Evolutionary conservation across 2,797 vertebrate species (phyloP), one percentile per base, ranked within the genome.

Genomic region (Hypotaenidia okinawae): DNA sequence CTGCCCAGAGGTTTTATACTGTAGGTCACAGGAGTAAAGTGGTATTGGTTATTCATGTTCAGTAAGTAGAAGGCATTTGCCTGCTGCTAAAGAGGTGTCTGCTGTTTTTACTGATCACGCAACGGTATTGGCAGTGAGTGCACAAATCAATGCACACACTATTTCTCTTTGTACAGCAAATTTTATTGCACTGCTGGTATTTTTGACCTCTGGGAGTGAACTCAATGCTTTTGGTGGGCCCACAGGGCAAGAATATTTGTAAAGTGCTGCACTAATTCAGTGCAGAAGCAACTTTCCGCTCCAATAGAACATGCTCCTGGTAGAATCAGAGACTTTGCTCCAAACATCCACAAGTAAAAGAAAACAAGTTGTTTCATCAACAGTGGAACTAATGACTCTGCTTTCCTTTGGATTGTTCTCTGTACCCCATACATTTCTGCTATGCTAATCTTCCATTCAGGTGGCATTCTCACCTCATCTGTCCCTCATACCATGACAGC

Each of bases 121-220:
- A 66, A 32, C 1, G 2, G 13, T 77, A 70, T 57, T 87, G 80
- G 77, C 74, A 93, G 69, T 6, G 52, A 87, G n/a, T 13, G 17
- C 67, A 82, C 59, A 70, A 81, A 92, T 84, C 90, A 84, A 73
- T 92, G 11, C 19, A 43, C 19, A 32, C 3, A 4, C 21, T 58
- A 15, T 68, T 90, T 27, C n/a, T 87, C 63, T 32, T 79, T 57
- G 43, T 63, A 69, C 80, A 82, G 57, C 74, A 91, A 27, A 54
- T 90, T 83, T 95, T 92, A 90, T 83, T 83, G 81, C 64, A 47
- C 28, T 89, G 81, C 37, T 90, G 54, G 28, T 67, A 39, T 64
- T 90, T 95, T 80, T 73, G 80, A 61, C 54, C 68, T 68, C 54
- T 85, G 47, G 25, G 32, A 70, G 19, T 13, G 27, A 93, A 61